phyloP scores from a whole-genome alignment of 1,140 invertebrate genomes.

The Temnothorax longispinosus region DNA sequence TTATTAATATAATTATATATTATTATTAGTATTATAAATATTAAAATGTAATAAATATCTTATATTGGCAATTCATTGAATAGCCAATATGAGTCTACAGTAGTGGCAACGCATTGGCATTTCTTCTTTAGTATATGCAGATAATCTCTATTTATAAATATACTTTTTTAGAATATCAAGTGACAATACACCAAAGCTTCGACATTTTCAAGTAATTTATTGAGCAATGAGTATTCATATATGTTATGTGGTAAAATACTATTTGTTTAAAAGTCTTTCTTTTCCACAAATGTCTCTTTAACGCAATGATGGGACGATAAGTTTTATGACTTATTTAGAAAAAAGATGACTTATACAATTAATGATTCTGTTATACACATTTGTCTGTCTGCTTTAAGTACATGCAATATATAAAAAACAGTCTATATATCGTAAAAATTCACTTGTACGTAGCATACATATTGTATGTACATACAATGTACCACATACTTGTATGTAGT shows the following conservation, averaged over 20 bases:
- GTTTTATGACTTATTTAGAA: background rate
- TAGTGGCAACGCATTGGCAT: too few relatives aligned
- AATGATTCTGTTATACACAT: conserved; percentile 23
- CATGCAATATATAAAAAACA: conserved; percentile 29
- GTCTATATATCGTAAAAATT: conserved; percentile 9
- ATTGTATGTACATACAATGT: too few relatives aligned
- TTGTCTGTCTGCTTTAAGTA: conserved; percentile 17
- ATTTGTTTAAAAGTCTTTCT: background rate
- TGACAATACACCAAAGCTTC: background rate
- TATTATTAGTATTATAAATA: too few relatives aligned
- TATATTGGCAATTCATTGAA: too few relatives aligned
- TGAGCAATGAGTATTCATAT: conserved; percentile 17
- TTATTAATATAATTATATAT: too few relatives aligned
- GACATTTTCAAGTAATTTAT: conserved; percentile 9
- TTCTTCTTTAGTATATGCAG: too few relatives aligned
- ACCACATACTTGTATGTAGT: background rate
- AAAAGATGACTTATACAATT: conserved; percentile 16
- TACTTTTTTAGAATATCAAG: too few relatives aligned
- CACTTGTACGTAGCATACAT: background rate
- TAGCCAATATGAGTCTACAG: too few relatives aligned
- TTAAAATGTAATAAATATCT: too few relatives aligned
- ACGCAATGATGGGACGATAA: background rate
- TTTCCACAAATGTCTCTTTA: background rate
- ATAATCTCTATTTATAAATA: too few relatives aligned
- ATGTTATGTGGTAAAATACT: background rate